Evolutionary conservation across 2,113 vertebrate genomes (phyloP).

Genomic region (Hassar affinis): DNA sequence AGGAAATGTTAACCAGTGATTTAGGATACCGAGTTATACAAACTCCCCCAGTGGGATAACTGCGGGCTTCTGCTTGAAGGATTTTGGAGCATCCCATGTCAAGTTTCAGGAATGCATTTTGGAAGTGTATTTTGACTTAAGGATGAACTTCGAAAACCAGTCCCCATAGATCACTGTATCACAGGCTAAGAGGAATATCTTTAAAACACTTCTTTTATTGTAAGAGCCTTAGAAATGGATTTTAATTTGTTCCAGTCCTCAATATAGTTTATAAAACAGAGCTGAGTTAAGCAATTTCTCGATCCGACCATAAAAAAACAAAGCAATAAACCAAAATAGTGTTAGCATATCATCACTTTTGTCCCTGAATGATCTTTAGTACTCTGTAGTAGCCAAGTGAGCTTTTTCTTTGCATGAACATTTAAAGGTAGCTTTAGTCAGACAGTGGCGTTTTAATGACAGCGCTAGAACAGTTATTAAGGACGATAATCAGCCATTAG

Average conservation of each 20-base stretch:
- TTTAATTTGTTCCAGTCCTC: not conserved
- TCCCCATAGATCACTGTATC: slow-evolving; percentile 21
- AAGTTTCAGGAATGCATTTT: slow-evolving; percentile 24
- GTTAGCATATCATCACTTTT: not conserved
- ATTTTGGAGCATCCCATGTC: slow-evolving; percentile 28
- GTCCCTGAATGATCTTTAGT: not conserved
- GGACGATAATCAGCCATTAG: not conserved
- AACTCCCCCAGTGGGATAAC: slow-evolving; percentile 27
- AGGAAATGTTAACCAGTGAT: slow-evolving; percentile 35
- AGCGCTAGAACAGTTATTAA: not conserved
- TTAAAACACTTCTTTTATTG: slow-evolving; percentile 10
- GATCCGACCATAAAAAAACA: not conserved
- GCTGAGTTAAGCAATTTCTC: not conserved
- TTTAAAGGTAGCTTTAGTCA: not conserved
- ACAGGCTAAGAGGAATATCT: not conserved
- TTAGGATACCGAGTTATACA: slow-evolving; percentile 20
- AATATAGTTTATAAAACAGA: not conserved
- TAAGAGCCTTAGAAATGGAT: not conserved
- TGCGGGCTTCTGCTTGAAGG: slow-evolving; percentile 18
- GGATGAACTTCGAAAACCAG: slow-evolving; percentile 45
- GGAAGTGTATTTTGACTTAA: slow-evolving; percentile 35
- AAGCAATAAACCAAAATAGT: not conserved
- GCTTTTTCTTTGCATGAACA: not conserved
- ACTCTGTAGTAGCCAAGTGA: not conserved
- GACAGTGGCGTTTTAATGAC: not conserved